These are phyloP conservation scores for Holothuria scabra DNA, from an alignment of 53 echinoderm and acorn worm species.

Conservation along the genomic window DNA sequence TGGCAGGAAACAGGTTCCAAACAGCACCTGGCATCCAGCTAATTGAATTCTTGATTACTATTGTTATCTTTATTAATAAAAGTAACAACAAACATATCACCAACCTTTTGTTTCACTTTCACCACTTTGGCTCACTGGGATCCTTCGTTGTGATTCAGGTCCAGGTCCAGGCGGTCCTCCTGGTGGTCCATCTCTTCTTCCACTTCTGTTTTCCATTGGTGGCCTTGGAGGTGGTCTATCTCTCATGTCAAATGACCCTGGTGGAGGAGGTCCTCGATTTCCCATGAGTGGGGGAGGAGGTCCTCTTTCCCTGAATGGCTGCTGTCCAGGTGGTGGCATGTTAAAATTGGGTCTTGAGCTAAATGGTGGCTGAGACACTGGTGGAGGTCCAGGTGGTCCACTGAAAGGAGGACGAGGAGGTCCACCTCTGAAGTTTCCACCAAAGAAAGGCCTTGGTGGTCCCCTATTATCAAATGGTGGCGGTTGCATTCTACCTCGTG, in stretches of 20 bases:
- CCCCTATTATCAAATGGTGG: conserved; percentile 49
- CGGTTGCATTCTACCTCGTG: conserved; percentile 32
- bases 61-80: no score
- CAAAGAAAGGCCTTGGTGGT: conserved; percentile 14
- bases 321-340: conserved; percentile 37
- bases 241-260: conserved; percentile 25
- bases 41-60: no score
- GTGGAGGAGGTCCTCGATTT: conserved; percentile 27
- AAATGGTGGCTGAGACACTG: conserved; percentile 12
- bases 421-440: conserved; percentile 14
- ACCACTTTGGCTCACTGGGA: background rate
- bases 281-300: conserved; percentile 44
- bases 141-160: background rate
- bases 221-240: background rate
- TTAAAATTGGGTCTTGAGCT: conserved; percentile 18
- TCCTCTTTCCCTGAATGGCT: conserved; percentile 37
- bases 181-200: conserved; percentile 25
- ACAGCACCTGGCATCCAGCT: no score
- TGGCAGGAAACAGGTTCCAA: no score
- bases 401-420: background rate
- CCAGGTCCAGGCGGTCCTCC: background rate
- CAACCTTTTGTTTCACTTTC: conserved; percentile 7
- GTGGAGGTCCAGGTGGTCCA: conserved; percentile 10
- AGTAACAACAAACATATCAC: background rate
- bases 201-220: conserved; percentile 16